phyloP scores from a whole-genome alignment of 1,140 invertebrate genomes.

The Bombyx mandarina region DNA sequence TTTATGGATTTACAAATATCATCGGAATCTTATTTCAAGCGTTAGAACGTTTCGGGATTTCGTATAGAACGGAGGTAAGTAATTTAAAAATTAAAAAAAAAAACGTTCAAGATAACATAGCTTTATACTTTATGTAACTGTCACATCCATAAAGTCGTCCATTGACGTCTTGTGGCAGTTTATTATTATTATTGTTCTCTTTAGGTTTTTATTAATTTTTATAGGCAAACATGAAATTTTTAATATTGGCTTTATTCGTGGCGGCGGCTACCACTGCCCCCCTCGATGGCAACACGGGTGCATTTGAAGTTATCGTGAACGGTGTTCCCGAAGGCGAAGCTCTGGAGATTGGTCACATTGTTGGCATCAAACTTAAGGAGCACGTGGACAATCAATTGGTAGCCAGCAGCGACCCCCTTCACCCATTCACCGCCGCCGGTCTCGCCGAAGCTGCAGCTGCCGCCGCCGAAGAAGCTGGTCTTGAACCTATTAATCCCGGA shows the following conservation, averaged over 20 bases:
- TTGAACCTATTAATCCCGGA: conserved; percentile 5
- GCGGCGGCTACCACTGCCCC: conserved; percentile 27
- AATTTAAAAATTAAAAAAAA: background rate
- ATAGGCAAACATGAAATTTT: conserved; percentile 35
- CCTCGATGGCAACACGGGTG: conserved; percentile 12
- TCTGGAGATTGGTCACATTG: conserved; percentile 29
- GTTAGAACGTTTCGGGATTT: conserved; percentile 14
- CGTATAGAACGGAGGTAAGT: conserved; percentile 16
- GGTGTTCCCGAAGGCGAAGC: conserved; percentile 29
- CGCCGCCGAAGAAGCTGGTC: conserved; percentile 11
- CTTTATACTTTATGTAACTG: background rate
- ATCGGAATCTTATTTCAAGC: background rate
- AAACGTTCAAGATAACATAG: background rate
- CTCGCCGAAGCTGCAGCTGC: conserved; percentile 30
- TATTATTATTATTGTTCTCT: background rate
- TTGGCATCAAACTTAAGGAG: conserved; percentile 32
- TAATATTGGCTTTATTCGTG: conserved; percentile 37
- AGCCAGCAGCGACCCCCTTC: conserved; percentile 20
- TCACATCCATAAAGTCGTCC: background rate
- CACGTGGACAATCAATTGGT: conserved; percentile 22
- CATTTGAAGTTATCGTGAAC: conserved; percentile 39
- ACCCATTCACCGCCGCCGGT: conserved; percentile 29
- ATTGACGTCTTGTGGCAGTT: conserved; percentile 2
- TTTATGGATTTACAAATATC: conserved; percentile 5
- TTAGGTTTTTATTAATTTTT: conserved; percentile 1